Percentiles rank a stretch among this genome's conserved stretches.
These are phyloP conservation scores for Hoplostethus atlanticus DNA, from an alignment of 2,797 vertebrate genomes.

Conservation along the genomic window DNA sequence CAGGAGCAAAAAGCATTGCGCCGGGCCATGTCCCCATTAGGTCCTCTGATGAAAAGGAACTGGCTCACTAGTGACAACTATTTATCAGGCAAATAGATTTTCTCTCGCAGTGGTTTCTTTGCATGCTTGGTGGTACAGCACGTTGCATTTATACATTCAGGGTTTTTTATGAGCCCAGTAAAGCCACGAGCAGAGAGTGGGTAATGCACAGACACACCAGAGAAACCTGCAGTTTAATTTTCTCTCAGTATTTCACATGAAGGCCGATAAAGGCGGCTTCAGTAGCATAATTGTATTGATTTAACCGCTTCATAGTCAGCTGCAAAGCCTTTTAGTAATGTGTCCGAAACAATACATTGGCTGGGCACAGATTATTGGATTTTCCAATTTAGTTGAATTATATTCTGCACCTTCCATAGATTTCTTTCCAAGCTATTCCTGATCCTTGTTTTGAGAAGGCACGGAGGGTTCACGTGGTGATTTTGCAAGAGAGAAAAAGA, in stretches of 20 bases:
- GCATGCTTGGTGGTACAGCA: neutral
- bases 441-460: neutral
- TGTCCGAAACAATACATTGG: constrained; percentile 13
- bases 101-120: neutral
- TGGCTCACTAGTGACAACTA: constrained; percentile 7
- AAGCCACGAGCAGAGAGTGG: neutral
- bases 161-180: constrained; percentile 16
- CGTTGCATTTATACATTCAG: constrained; percentile 2
- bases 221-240: constrained; percentile 7
- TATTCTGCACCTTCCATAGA: neutral
- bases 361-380: neutral
- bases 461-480: neutral
- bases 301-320: constrained; percentile 20
- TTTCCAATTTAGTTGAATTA: constrained; percentile 6
- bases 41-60: constrained; percentile 11
- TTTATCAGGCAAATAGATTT: constrained; percentile 25
- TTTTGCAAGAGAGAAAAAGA: constrained; percentile 17
- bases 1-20: constrained; percentile 29
- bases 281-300: constrained; percentile 22
- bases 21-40: constrained; percentile 28
- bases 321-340: constrained; percentile 2
- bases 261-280: neutral
- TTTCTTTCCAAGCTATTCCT: constrained; percentile 2
- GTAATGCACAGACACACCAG: constrained; percentile 23
- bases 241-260: constrained; percentile 14